Base-by-base conservation (phyloP, 2,797 vertebrate genomes). In the Sebastes paucispinis region DNA sequence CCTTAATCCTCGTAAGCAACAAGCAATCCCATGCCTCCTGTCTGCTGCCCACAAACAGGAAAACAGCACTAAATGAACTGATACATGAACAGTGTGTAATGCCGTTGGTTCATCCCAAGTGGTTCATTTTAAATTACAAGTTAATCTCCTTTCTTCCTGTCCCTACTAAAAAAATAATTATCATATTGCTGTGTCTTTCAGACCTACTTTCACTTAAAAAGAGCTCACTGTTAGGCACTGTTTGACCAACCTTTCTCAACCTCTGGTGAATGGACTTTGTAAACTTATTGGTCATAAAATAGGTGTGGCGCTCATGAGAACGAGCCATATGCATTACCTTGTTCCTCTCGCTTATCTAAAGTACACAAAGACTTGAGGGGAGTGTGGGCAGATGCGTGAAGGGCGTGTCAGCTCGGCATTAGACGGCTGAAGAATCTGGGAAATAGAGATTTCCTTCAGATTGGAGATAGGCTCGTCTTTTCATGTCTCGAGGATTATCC, bases 401-500 rank as follows among this genome's bases (percentile, higher is more conserved):
- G 89, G 89, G 88, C 76, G 85, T 92, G 90, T 92, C 87, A 57
- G 58, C 77, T 59, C 68, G 68, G 80, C 80, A 85, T 91, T 86
- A 90, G 73, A 32, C 50, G 24, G 69, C 73, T 74, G 60, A 80
- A 77, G 73, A 84, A 89, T 83, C 90, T 39, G 57, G 83, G 89
- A 82, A 86, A 86, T 86, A 83, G 85, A 89, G 86, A 91, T 92
- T 92, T 91, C 65, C 80, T 86, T 84, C 70, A 78, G 90, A 90
- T 93, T 90, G 79, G 62, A 83, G 83, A 89, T 83, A 31, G 82
- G 73, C 85, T 80, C 0, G 87, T 90, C 90, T 93, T 91, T 94
- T 93, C 81, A 91, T 90, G 89, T 91, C 75, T 32, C 11, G 75
- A 68, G 88, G 93, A 95, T 95, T 92, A 95, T 92, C 87, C 79